phyloP scores from a whole-genome alignment of 2,113 vertebrate genomes.

The Damaliscus lunatus region DNA sequence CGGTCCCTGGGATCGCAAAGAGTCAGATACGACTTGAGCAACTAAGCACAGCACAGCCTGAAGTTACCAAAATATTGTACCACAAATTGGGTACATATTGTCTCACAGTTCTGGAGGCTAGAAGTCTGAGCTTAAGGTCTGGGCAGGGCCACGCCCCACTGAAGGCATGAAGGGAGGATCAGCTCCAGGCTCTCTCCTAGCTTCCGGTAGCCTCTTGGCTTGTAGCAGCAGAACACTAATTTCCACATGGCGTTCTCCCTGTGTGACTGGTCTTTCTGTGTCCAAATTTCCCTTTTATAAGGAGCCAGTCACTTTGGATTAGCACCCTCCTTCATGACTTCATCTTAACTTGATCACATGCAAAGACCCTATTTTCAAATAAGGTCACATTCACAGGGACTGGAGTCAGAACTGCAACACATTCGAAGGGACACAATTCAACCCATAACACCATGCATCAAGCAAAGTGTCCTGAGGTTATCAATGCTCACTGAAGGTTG shows the following conservation, averaged over 20 bases:
- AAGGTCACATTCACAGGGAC: not conserved
- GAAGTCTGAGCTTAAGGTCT: not conserved
- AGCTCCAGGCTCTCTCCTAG: not conserved
- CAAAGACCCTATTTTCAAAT: constrained; percentile 25
- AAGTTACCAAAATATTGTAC: not conserved
- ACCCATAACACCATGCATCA: not conserved
- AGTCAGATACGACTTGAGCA: not conserved
- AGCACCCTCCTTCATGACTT: not conserved
- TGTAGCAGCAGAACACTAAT: not conserved
- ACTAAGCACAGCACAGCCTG: not conserved
- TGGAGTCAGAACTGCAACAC: not conserved
- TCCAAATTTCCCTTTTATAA: constrained; percentile 7
- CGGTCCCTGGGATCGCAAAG: not conserved
- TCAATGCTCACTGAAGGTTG: not conserved
- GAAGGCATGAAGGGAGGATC: not conserved
- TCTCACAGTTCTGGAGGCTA: not conserved
- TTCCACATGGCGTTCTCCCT: not conserved
- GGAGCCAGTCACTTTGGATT: not conserved
- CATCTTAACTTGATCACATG: not conserved
- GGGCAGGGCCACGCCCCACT: not conserved
- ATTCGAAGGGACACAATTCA: not conserved
- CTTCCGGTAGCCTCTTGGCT: not conserved
- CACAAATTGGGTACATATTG: not conserved
- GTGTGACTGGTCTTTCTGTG: not conserved
- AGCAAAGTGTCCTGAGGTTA: not conserved